phyloP scores from a whole-genome alignment of 1,140 invertebrate genomes.

The Zaprionus nigranus region DNA sequence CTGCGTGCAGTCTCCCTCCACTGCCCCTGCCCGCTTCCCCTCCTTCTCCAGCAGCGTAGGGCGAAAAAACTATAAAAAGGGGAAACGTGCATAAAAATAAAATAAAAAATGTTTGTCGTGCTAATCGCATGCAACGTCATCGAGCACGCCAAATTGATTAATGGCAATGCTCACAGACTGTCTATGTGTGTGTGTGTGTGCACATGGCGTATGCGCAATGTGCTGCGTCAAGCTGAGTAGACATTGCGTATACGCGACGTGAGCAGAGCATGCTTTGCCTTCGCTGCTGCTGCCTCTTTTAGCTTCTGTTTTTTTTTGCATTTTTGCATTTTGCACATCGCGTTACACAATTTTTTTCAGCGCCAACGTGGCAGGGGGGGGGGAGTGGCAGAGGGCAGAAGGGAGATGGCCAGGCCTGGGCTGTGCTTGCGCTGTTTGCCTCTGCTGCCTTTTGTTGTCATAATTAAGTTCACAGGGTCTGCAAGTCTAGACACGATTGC shows the following conservation, averaged over 20 bases:
- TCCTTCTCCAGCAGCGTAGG: slow-evolving; percentile 2
- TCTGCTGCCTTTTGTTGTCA: slow-evolving; percentile 48
- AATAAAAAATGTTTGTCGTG: slow-evolving; percentile 20
- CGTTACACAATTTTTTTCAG: slow-evolving; percentile 39
- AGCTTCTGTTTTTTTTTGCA: not conserved
- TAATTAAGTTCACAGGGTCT: slow-evolving; percentile 58
- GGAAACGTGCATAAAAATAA: slow-evolving; percentile 7
- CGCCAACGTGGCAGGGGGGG: not conserved
- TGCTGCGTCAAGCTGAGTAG: slow-evolving; percentile 1
- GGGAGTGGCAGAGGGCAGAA: not conserved
- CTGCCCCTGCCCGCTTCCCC: not conserved
- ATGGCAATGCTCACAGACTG: slow-evolving; percentile 20
- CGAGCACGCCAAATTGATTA: slow-evolving; percentile 51
- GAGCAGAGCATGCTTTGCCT: not conserved
- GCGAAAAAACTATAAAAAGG: slow-evolving; percentile 5
- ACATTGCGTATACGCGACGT: slow-evolving; percentile 48
- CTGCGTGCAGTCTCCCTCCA: slow-evolving; percentile 22
- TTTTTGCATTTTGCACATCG: slow-evolving; percentile 21
- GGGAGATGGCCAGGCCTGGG: not conserved
- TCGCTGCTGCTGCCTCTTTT: not conserved
- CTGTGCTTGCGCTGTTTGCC: not conserved
- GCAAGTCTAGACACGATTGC: slow-evolving; percentile 50
- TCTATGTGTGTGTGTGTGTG: slow-evolving; percentile 5
- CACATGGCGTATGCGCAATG: slow-evolving; percentile 50
- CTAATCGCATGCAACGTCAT: slow-evolving; percentile 53